These are phyloP conservation scores for Puntigrus tetrazona DNA, from an alignment of 2,113 vertebrate genomes.

Conservation along the genomic window DNA sequence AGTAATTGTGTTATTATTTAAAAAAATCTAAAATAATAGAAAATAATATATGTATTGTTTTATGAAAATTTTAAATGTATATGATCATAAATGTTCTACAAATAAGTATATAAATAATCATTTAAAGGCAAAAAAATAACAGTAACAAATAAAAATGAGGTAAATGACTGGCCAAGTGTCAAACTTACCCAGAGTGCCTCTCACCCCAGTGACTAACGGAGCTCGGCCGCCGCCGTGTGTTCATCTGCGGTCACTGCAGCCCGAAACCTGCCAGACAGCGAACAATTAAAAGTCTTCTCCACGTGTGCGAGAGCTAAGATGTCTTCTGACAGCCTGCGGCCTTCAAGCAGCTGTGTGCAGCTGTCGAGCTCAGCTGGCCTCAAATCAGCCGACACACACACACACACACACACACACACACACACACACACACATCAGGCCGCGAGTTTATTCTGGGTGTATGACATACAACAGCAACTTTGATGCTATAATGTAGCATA, in stretches of 20 bases:
- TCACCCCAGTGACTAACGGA: slow-evolving; percentile 48
- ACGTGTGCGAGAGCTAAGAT: slow-evolving; percentile 66
- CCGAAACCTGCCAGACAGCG: slow-evolving; percentile 72
- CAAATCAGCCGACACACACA: slow-evolving; percentile 74
- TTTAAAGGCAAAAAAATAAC: no score
- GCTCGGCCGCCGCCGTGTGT: slow-evolving; percentile 75
- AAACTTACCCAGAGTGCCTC: background rate
- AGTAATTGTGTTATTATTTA: background rate
- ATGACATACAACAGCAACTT: background rate
- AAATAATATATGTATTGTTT: no score
- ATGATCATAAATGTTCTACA: no score
- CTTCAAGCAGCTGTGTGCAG: slow-evolving; percentile 81
- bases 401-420: slow-evolving; percentile 61
- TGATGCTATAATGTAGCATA: background rate
- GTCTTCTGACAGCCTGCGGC: slow-evolving; percentile 77
- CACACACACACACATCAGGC: background rate
- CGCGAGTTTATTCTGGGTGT: background rate
- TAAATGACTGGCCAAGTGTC: no score
- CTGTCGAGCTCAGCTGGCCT: slow-evolving; percentile 73
- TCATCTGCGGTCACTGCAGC: slow-evolving; percentile 69
- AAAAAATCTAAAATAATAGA: background rate
- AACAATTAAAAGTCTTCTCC: slow-evolving; percentile 68
- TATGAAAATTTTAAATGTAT: no score
- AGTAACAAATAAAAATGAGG: no score
- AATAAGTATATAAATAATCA: no score